These are phyloP conservation scores for Ceryle rudis DNA, from an alignment of 2,797 vertebrate species.

Conservation along the genomic window DNA sequence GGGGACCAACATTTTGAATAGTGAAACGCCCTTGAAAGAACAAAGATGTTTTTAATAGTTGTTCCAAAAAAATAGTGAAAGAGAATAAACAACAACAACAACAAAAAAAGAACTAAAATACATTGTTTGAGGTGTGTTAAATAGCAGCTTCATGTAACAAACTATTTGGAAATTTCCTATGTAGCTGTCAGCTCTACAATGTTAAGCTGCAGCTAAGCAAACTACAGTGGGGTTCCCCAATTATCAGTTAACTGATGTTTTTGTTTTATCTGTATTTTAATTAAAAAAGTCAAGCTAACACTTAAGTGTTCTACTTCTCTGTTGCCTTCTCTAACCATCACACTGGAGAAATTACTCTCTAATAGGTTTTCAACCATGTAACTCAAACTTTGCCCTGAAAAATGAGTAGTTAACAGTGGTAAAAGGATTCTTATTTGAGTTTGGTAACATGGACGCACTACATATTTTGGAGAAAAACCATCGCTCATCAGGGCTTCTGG, in stretches of 20 bases:
- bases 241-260: neutral
- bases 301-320: neutral
- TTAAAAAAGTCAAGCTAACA: neutral
- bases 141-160: neutral
- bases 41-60: neutral
- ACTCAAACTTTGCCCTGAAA: neutral
- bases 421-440: neutral
- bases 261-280: neutral
- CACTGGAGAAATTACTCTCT: neutral
- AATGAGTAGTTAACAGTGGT: neutral
- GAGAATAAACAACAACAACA: too few species aligned
- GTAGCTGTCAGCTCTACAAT: neutral
- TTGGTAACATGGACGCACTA: neutral
- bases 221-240: neutral
- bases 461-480: neutral
- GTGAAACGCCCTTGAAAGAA: slow-evolving; percentile 83
- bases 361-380: neutral
- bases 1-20: slow-evolving; percentile 91
- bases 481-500: neutral
- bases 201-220: neutral
- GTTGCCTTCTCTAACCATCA: neutral
- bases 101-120: neutral
- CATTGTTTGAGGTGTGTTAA: neutral
- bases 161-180: neutral
- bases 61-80: neutral